Evolutionary conservation across 1,140 invertebrate genomes (phyloP), one percentile per base, ranked within the genome.

Genomic region (Hestina assimilis): DNA sequence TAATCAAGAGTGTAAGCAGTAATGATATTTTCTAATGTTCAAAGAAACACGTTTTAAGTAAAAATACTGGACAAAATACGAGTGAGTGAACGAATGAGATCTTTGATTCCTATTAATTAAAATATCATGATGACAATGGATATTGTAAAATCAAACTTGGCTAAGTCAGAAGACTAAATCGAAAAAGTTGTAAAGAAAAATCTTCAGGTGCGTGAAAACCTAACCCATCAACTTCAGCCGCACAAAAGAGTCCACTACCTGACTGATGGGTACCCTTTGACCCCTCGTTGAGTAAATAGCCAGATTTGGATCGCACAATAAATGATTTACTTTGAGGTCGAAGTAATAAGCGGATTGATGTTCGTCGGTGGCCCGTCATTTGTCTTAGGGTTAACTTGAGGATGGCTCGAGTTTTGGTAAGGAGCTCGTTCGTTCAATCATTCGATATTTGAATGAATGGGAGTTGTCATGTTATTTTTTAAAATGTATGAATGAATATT

Each of bases 281-380:
- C 78, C 75, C 71, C 66, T 74, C 76, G 74, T 78, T 75, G 66
- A 75, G 75, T 81, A 82, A 81, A 83, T 83, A 83, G 70, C 66
- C 46, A 77, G 73, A 78, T 76, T 83, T 72, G 60, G 78, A 72
- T 75, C 70, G 51, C 57, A 62, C 75, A 79, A 85, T 85, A 83
- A 85, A 83, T 85, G 78, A 85, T 83, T 80, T 79, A 82, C 60
- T 83, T 67, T 61, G 66, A 72, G 74, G 68, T 66, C 66, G 63
- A 54, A 33, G 72, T 82, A 82, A 85, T 83, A 79, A 82, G 72
- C 48, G 66, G 71, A 85, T 78, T 76, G 79, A 83, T 83, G 72
- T 57, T 41, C 42, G 59, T 52, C 59, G 42, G 56, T 66, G 68
- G 53, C 75, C 76, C 55, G 63, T 57, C 79, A 83, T 85, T 85